Conservation (phyloP, 2,888 invertebrate genomes). For the Theristus sp. region DNA sequence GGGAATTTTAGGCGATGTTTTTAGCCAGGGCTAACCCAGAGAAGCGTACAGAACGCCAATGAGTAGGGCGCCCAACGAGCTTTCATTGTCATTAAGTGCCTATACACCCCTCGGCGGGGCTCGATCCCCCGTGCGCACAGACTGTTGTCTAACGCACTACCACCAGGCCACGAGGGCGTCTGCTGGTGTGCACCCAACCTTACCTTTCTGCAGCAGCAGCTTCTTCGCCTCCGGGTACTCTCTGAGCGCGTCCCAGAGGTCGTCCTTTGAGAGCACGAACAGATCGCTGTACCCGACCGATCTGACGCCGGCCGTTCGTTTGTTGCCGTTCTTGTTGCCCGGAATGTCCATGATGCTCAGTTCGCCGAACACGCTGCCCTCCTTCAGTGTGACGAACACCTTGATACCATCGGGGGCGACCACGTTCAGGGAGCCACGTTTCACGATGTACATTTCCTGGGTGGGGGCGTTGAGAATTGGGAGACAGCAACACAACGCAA, state of each 20-base stretch:
- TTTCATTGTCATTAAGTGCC: too few species aligned
- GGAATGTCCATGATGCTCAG: conserved; percentile 33
- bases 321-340: conserved; percentile 29
- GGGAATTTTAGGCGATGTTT: too few species aligned
- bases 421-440: conserved; percentile 24
- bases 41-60: too few species aligned
- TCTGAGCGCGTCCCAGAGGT: conserved; percentile 21
- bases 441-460: conserved; percentile 66
- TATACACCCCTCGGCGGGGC: too few species aligned
- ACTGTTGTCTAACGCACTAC: neutral
- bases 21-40: too few species aligned
- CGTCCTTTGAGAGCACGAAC: conserved; percentile 24
- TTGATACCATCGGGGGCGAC: conserved; percentile 20
- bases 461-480: too few species aligned
- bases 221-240: conserved; percentile 67
- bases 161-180: too few species aligned
- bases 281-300: conserved; percentile 14
- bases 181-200: too few species aligned
- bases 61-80: too few species aligned
- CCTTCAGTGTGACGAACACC: conserved; percentile 30
- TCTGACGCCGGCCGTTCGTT: conserved; percentile 14
- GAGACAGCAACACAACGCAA: neutral
- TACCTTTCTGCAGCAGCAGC: conserved; percentile 61
- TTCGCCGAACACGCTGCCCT: conserved; percentile 33
- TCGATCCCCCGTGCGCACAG: too few species aligned